These are phyloP conservation scores for Stenodera caucasica DNA, from an alignment of 2,888 invertebrate species.

Conservation along the genomic window DNA sequence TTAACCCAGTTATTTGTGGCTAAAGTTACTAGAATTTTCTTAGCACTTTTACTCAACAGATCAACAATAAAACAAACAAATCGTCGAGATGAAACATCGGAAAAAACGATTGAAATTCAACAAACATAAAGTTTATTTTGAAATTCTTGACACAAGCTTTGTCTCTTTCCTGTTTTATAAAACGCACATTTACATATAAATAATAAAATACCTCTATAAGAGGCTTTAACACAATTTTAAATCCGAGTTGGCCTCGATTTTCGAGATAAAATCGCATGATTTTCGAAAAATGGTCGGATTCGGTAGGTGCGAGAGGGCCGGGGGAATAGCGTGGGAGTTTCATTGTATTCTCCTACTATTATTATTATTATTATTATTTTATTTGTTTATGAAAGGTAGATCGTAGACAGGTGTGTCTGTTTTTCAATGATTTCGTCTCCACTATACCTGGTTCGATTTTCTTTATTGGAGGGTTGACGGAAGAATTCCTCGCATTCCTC, in stretches of 20 bases:
- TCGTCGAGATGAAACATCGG: conserved; percentile 3
- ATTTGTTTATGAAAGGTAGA: no score
- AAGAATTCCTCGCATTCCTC: conserved; percentile 43
- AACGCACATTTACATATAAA: neutral
- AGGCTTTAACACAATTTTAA: neutral
- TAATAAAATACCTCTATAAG: neutral
- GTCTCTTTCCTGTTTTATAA: conserved; percentile 11
- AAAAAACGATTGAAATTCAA: neutral
- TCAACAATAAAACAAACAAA: neutral
- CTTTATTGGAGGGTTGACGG: neutral
- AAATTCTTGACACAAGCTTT: conserved; percentile 6
- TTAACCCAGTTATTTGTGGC: no score
- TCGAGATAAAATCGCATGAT: neutral
- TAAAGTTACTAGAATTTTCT: no score
- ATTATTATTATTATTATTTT: neutral
- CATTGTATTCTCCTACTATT: conserved; percentile 16
- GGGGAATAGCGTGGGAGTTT: conserved; percentile 18
- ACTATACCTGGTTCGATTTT: neutral
- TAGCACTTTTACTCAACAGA: no score
- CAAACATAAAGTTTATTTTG: neutral
- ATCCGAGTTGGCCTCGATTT: neutral
- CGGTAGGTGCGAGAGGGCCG: no score
- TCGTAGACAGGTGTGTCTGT: conserved; percentile 22
- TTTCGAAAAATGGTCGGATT: neutral
- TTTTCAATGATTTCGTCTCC: neutral